Conservation (phyloP, 2,888 invertebrate genomes). For the Drosophila subsilvestris region DNA sequence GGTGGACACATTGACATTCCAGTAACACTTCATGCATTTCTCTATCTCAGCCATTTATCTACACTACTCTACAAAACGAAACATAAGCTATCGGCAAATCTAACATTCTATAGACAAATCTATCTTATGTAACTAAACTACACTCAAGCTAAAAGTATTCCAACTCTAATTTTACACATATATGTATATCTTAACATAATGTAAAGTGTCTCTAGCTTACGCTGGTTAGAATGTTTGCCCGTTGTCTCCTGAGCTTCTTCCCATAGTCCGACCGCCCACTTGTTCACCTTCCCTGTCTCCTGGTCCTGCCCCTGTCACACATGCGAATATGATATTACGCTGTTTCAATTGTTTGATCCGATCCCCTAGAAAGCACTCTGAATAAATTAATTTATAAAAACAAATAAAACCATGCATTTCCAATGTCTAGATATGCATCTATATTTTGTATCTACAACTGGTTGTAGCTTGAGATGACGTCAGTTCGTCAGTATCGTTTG, state of each 20-base stretch:
- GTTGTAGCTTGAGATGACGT: constrained; percentile 8
- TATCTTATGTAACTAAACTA: constrained; percentile 40
- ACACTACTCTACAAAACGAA: constrained; percentile 5
- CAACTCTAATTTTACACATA: constrained; percentile 31
- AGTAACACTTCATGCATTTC: constrained; percentile 31
- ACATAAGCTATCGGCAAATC: constrained; percentile 10
- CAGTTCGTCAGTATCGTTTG: background rate
- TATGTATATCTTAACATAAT: constrained; percentile 31
- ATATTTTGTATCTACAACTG: constrained; percentile 12
- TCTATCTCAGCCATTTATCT: constrained; percentile 29
- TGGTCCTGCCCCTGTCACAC: constrained; percentile 31
- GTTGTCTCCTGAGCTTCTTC: constrained; percentile 48
- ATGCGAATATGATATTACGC: constrained; percentile 61
- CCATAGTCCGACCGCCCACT: constrained; percentile 10
- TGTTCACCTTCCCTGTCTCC: constrained; percentile 9
- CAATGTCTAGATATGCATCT: background rate
- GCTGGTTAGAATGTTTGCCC: constrained; percentile 45
- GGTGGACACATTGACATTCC: constrained; percentile 43
- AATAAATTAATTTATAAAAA: constrained; percentile 76
- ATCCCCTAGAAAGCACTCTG: constrained; percentile 50
- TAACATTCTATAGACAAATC: constrained; percentile 54
- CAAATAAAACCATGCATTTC: constrained; percentile 23
- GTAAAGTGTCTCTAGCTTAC: constrained; percentile 33
- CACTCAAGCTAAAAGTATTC: constrained; percentile 63
- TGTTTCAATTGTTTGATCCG: constrained; percentile 45